Conservation (phyloP, 2,797 vertebrate species). For the Spea hammondii region DNA sequence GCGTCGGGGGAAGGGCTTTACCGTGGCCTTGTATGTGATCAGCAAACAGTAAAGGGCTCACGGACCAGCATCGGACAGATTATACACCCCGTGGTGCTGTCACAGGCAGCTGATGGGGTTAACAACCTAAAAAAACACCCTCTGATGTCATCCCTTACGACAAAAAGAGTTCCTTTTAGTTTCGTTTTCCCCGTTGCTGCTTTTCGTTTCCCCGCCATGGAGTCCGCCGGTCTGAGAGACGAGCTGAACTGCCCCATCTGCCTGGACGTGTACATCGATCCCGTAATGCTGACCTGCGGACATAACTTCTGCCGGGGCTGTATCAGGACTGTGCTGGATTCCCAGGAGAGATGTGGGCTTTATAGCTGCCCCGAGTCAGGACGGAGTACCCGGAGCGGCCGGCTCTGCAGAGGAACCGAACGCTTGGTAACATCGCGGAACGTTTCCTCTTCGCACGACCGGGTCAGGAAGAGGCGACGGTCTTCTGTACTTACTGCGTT, state of each 20-base stretch:
- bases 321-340: constrained; percentile 57
- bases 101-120: too few relatives aligned
- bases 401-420: constrained; percentile 68
- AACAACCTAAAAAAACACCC: too few relatives aligned
- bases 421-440: constrained; percentile 68
- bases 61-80: too few relatives aligned
- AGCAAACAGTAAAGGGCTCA: too few relatives aligned
- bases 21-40: too few relatives aligned
- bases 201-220: constrained; percentile 12
- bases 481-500: constrained; percentile 66
- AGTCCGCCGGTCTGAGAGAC: constrained; percentile 28
- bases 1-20: too few relatives aligned
- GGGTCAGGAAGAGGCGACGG: neutral
- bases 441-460: constrained; percentile 45
- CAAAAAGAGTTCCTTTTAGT: too few relatives aligned
- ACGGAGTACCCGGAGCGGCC: constrained; percentile 57
- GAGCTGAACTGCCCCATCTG: constrained; percentile 45
- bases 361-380: constrained; percentile 35
- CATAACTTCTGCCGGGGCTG: constrained; percentile 55
- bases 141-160: too few relatives aligned
- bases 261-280: constrained; percentile 29
- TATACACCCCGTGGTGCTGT: too few relatives aligned
- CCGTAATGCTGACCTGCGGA: constrained; percentile 27
- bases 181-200: neutral
- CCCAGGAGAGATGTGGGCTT: constrained; percentile 30